phyloP scores from a whole-genome alignment of 2,113 vertebrate species.

The Recurvirostra avosetta region DNA sequence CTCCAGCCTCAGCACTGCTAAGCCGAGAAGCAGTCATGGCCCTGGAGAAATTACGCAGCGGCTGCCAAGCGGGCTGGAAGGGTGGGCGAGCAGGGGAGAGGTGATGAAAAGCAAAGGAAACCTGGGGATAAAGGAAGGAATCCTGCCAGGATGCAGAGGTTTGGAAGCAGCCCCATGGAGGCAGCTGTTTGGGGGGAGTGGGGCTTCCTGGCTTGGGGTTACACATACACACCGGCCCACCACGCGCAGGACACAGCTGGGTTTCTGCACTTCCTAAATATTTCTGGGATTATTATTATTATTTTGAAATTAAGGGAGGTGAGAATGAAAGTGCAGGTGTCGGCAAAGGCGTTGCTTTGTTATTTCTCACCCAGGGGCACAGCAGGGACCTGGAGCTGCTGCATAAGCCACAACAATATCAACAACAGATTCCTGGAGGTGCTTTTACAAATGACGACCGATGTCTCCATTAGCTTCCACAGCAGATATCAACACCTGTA shows the following conservation, averaged over 20 bases:
- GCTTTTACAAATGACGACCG: background rate
- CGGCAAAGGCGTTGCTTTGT: background rate
- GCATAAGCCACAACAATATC: background rate
- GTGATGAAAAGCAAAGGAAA: background rate
- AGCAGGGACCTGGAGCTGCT: background rate
- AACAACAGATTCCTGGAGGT: background rate
- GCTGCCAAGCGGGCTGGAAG: background rate
- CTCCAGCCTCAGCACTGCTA: background rate
- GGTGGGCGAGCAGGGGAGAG: accelerated
- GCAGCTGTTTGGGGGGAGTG: background rate
- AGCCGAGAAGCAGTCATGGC: background rate
- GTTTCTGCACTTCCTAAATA: background rate
- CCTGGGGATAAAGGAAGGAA: background rate
- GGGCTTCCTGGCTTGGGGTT: background rate
- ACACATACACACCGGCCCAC: accelerated
- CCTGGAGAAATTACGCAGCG: background rate
- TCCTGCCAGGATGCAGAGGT: background rate
- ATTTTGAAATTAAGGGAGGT: background rate
- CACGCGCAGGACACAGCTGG: background rate
- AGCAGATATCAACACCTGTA: background rate
- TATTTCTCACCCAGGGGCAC: background rate
- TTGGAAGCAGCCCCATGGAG: background rate
- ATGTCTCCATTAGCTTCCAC: background rate
- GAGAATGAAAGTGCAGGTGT: background rate
- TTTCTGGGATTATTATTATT: background rate